Evolutionary conservation across 2,888 invertebrate species (phyloP).

Genomic region (Perizoma flavofasciatum): DNA sequence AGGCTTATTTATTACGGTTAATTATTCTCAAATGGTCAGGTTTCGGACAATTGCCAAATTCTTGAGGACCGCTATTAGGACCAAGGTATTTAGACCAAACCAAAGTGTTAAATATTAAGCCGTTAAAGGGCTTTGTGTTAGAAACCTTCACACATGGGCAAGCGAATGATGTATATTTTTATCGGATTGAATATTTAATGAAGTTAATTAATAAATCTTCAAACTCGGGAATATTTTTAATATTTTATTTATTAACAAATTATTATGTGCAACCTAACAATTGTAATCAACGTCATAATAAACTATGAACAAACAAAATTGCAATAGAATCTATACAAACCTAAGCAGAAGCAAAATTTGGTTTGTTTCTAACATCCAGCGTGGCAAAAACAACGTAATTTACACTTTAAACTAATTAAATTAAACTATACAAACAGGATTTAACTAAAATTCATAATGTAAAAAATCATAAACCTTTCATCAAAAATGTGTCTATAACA

Average conservation of each 20-base stretch:
- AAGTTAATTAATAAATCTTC: too few relatives aligned
- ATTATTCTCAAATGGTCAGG: constrained; percentile 30
- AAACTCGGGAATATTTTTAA: constrained; percentile 50
- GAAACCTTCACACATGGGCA: neutral
- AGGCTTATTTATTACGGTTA: constrained; percentile 31
- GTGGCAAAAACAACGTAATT: constrained; percentile 16
- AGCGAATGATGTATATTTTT: neutral
- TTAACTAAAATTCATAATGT: neutral
- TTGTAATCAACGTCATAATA: constrained; percentile 75
- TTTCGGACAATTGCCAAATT: constrained; percentile 26
- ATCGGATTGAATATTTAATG: too few relatives aligned
- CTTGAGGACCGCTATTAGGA: constrained; percentile 25
- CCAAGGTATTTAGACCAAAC: constrained; percentile 14
- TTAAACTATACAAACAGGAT: neutral
- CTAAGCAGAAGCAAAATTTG: constrained; percentile 35
- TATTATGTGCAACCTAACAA: constrained; percentile 74
- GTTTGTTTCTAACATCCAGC: constrained; percentile 27
- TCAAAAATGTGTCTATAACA: neutral
- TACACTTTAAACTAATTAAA: neutral
- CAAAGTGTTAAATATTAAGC: constrained; percentile 7
- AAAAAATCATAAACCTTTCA: neutral
- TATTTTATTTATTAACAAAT: constrained; percentile 74
- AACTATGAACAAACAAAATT: constrained; percentile 80
- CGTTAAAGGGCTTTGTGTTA: neutral
- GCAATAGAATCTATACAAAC: constrained; percentile 59